phyloP scores from a whole-genome alignment of 1,140 invertebrate species.

The Rhyacophila brunnea region DNA sequence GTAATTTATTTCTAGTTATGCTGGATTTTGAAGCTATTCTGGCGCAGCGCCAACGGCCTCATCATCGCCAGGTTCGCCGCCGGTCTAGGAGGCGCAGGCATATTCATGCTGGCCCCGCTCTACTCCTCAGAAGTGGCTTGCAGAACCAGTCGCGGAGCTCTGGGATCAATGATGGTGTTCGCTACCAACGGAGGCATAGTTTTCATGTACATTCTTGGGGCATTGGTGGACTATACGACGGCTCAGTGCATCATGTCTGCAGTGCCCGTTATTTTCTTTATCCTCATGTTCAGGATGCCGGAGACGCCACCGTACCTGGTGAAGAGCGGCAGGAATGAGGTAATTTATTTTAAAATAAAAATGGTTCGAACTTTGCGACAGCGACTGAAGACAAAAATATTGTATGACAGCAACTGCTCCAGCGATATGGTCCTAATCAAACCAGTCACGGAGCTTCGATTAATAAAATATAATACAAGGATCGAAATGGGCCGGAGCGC shows the following conservation, averaged over 20 bases:
- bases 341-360: constrained; percentile 1
- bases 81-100: constrained; percentile 53
- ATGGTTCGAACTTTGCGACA: no score
- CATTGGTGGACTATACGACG: constrained; percentile 47
- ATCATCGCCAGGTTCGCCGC: constrained; percentile 41
- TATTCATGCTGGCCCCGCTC: constrained; percentile 52
- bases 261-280: constrained; percentile 48
- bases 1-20: constrained; percentile 34
- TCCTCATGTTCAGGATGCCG: constrained; percentile 43
- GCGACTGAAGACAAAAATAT: no score
- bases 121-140: constrained; percentile 62
- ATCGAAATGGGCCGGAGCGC: no score
- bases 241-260: neutral
- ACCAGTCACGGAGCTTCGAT: no score
- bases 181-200: constrained; percentile 59
- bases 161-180: constrained; percentile 55
- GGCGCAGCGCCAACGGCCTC: constrained; percentile 37
- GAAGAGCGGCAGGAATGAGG: constrained; percentile 20
- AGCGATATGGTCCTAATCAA: no score
- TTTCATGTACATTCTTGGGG: constrained; percentile 56
- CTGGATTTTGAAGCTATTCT: constrained; percentile 47
- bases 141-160: constrained; percentile 55
- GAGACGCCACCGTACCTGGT: constrained; percentile 56
- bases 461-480: no score
- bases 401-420: no score